Base-by-base conservation (phyloP, 2,888 invertebrate species). In the Boloria selene region DNA sequence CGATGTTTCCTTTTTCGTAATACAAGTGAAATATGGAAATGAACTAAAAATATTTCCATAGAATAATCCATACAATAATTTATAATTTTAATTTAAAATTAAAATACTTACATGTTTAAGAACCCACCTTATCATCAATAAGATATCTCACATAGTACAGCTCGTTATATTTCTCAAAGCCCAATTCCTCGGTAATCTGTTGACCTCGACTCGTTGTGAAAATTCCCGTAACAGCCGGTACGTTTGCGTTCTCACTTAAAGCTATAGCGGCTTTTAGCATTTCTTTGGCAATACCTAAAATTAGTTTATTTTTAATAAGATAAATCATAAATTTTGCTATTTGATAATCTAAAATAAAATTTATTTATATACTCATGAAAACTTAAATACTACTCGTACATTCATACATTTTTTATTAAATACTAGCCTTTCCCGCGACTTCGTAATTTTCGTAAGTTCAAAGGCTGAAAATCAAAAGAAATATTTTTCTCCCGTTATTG, bases 141-240 rank as follows among this genome's bases (percentile, higher is more conserved):
- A 86, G 70, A 62, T 92, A 92, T 75, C 87, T 74, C 10, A 84
- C 75, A 63, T 91, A 92, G 69, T 85, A 85, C 3, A 91, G 81
- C 67, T 91, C 90, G 61, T 87, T 81, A 31, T 78, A 77, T 65
- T 88, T 91, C 31, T 71, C 70, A 61, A 88, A 90, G 13, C 91
- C 91, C 4, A 91, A 49, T 26, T 87, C 85, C 0, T 79, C 75
- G 0, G 87, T 87, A 0, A 87, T 72, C 26, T 80, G 78, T 52
- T 91, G 90, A 0, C 74, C 60, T 1, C 86, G 74, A 0, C 79
- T 80, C 0, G 90, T 86, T 0, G 86, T 83, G 70, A 92, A 89
- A 49, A 91, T 86, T 1, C 88, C 85, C 1, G 84, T 76, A 0
- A 92, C 71, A 0, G 83, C 91, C 0, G 88, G 85, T 0, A 92